These are phyloP conservation scores for Drosophila atroscutellata DNA, from an alignment of 2,888 invertebrate genomes.

Conservation along the genomic window DNA sequence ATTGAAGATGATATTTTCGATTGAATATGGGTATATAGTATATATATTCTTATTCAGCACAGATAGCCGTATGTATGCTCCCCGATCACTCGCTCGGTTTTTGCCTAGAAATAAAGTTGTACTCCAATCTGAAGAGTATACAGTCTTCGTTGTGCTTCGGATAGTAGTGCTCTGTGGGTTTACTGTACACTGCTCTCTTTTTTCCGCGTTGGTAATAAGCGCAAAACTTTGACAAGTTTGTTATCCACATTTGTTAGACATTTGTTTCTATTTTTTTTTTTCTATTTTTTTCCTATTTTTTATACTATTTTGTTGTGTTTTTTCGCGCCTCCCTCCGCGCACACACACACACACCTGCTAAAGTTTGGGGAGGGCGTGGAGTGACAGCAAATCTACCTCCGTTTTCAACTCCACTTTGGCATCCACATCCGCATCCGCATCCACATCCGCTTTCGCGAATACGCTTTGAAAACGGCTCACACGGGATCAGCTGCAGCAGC, in stretches of 20 bases:
- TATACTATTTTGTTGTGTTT: conserved; percentile 13
- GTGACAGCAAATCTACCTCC: conserved; percentile 51
- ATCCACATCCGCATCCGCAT: conserved; percentile 17
- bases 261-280: conserved; percentile 38
- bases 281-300: conserved; percentile 12
- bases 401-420: not conserved
- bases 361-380: conserved; percentile 24
- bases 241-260: conserved; percentile 78
- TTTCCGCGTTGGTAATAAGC: conserved; percentile 69
- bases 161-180: not conserved
- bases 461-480: conserved; percentile 60
- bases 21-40: not conserved
- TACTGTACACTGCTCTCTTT: conserved; percentile 3
- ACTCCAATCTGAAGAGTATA: not conserved
- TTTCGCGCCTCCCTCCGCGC: conserved; percentile 54
- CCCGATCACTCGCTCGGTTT: not conserved
- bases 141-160: not conserved
- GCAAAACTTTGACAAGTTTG: conserved; percentile 82
- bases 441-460: conserved; percentile 19
- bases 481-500: conserved; percentile 44
- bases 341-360: conserved; percentile 68
- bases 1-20: not conserved
- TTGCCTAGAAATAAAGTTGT: too few relatives aligned
- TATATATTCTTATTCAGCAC: not conserved
- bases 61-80: not conserved